These are phyloP conservation scores for Coryphaenoides rupestris DNA, from an alignment of 2,113 vertebrate genomes.

Conservation along the genomic window DNA sequence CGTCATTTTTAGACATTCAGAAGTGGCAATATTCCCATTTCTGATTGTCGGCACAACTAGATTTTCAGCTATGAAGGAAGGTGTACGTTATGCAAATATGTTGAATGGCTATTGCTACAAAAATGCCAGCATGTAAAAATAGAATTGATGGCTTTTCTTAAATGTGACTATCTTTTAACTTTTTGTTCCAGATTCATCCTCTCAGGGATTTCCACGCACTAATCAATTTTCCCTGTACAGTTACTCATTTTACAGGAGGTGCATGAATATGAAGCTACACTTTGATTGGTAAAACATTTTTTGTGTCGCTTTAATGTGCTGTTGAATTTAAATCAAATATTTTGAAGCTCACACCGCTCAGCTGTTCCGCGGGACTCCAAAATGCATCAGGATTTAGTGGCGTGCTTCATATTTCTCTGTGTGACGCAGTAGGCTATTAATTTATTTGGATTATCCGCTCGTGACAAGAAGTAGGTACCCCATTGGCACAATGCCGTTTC, in stretches of 20 bases:
- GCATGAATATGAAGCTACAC: constrained; percentile 42
- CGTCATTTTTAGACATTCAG: too few relatives aligned
- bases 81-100: too few relatives aligned
- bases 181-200: too few relatives aligned
- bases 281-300: constrained; percentile 54
- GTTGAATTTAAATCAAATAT: constrained; percentile 70
- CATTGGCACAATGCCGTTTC: constrained; percentile 64
- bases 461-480: constrained; percentile 71
- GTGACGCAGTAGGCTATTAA: constrained; percentile 58
- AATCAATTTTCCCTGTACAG: constrained; percentile 40
- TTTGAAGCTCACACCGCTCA: constrained; percentile 64
- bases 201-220: too few relatives aligned
- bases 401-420: constrained; percentile 67
- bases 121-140: too few relatives aligned
- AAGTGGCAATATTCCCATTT: too few relatives aligned
- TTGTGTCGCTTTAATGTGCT: constrained; percentile 54
- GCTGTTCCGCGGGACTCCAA: constrained; percentile 56
- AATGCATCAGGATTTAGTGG: constrained; percentile 73
- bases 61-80: too few relatives aligned
- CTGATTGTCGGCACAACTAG: too few relatives aligned
- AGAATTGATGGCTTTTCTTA: too few relatives aligned
- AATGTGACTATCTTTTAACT: too few relatives aligned
- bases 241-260: constrained; percentile 50
- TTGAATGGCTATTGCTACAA: too few relatives aligned
- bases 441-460: constrained; percentile 78